Evolutionary conservation across 2,113 vertebrate genomes (phyloP).

Genomic region (Bubo scandiacus): DNA sequence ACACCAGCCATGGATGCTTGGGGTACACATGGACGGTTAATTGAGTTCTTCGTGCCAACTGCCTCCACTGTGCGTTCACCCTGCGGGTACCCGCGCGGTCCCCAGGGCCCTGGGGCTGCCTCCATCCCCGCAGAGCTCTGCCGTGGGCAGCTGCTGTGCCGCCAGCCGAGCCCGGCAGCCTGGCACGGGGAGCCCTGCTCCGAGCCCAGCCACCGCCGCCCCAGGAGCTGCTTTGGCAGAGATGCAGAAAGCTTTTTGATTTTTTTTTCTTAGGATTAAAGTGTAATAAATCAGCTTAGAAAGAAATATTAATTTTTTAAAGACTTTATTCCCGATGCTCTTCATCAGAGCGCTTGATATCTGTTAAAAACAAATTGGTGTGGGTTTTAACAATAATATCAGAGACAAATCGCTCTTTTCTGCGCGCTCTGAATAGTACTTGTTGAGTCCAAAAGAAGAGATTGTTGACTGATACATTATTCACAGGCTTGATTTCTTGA

Average conservation of each 20-base stretch:
- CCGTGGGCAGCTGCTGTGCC: background rate
- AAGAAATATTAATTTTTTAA: background rate
- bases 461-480: background rate
- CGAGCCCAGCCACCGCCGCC: fast-evolving
- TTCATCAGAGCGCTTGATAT: background rate
- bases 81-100: fast-evolving
- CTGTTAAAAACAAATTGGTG: background rate
- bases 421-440: background rate
- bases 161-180: background rate
- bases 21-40: background rate
- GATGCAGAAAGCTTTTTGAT: background rate
- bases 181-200: background rate
- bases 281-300: background rate
- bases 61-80: background rate
- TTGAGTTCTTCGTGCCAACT: background rate
- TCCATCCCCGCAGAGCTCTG: background rate
- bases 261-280: background rate
- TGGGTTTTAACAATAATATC: background rate
- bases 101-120: background rate
- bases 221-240: background rate
- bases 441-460: background rate
- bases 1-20: background rate
- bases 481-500: background rate
- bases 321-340: background rate
- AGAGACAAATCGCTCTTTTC: background rate